Evolutionary conservation across 2,888 invertebrate genomes (phyloP), one percentile per base, ranked within the genome.

Genomic region (Dioctria rufipes): DNA sequence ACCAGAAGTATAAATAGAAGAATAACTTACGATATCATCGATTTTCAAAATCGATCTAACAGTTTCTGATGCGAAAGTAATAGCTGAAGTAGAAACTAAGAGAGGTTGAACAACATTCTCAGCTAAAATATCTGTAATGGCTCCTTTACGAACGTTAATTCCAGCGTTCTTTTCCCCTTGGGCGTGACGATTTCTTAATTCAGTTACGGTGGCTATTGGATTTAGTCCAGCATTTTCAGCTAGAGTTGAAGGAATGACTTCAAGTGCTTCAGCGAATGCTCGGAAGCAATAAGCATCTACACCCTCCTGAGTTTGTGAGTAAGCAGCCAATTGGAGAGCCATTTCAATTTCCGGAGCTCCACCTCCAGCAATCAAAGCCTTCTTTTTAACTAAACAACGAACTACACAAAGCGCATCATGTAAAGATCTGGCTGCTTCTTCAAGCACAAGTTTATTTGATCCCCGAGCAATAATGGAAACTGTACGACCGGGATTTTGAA

Each of bases 41-140:
- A 99, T 99, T 91, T 99, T 99, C 87, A 99, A 92, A 90, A 99
- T 98, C 85, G 97, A 96, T 86, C 98, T 93, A 83, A 99, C 96
- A 75, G 98, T 98, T 91, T 99, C 99, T 0, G 99, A 95, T 83
- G 99, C 95, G 85, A 99, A 93, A 80, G 94, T 96, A 84, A 99
- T 93, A 71, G 98, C 97, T 85, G 97, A 97, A 75, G 94, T 94
- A 80, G 97, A 96, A 78, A 99, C 99, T 87, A 99, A 92, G 85
- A 99, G 92, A 66, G 99, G 99, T 90, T 99, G 99, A 81, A 99
- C 94, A 81, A 99, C 99, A 90, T 97, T 95, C 90, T 99, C 99
- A 84, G 97, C 96, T 81, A 97, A 91, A 89, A 99, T 99, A 90
- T 99, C 97, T 2, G 98, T 97, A 85, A 99, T 98, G 84, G 95